Evolutionary conservation across 2,888 invertebrate genomes (phyloP).

Genomic region (Eilema griseolum): DNA sequence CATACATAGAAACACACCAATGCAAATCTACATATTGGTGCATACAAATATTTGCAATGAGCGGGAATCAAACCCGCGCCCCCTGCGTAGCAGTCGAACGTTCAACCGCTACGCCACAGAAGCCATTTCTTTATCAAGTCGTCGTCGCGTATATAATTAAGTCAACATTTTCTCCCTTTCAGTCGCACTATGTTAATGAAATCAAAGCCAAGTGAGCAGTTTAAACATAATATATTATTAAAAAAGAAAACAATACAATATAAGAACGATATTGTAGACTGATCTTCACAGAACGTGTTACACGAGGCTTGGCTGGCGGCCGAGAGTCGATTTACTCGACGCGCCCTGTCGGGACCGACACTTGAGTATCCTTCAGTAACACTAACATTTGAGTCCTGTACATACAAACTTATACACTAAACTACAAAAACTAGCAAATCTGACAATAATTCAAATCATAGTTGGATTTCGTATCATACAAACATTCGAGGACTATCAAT

Average conservation of each 20-base stretch:
- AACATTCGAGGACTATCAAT: neutral
- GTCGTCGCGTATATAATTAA: no score
- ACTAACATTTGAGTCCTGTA: slow-evolving; percentile 23
- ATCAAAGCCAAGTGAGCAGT: slow-evolving; percentile 57
- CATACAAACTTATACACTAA: slow-evolving; percentile 40
- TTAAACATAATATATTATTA: slow-evolving; percentile 87
- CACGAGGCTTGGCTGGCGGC: slow-evolving; percentile 39
- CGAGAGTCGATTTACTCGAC: neutral
- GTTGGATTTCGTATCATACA: neutral
- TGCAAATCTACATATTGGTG: no score
- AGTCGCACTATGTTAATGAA: slow-evolving; percentile 11
- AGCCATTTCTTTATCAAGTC: no score
- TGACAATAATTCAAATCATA: neutral
- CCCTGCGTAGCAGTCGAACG: no score
- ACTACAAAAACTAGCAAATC: slow-evolving; percentile 2
- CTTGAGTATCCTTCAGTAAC: neutral
- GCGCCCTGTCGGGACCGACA: slow-evolving; percentile 21
- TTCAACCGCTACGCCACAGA: no score
- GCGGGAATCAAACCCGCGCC: no score
- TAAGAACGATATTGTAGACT: slow-evolving; percentile 85
- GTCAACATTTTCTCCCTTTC: neutral
- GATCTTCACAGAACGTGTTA: slow-evolving; percentile 73
- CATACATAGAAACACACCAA: no score
- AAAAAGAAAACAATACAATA: slow-evolving; percentile 85
- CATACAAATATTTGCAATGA: no score